Evolutionary conservation across 2,113 vertebrate species (phyloP).

Genomic region (Xyliphius kryptos): DNA sequence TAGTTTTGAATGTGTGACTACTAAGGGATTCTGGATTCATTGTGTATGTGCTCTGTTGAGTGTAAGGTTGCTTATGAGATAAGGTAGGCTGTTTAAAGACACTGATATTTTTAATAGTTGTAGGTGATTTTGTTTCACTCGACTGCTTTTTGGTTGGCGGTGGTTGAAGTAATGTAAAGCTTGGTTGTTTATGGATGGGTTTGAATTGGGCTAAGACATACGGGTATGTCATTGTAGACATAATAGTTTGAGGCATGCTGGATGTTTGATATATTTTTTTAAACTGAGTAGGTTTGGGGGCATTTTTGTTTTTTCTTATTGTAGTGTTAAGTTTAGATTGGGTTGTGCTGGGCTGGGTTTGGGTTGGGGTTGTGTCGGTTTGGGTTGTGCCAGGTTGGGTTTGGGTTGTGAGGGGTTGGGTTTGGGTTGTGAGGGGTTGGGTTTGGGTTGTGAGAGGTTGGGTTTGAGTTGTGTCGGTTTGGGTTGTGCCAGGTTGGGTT

Average conservation of each 20-base stretch:
- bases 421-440: background rate
- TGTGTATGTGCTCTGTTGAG: background rate
- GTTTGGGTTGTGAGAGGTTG: background rate
- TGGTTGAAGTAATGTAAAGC: background rate
- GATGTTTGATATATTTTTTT: background rate
- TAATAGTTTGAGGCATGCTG: background rate
- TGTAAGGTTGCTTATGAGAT: conserved; percentile 9
- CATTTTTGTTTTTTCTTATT: background rate
- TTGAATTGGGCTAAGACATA: background rate
- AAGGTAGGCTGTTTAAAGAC: background rate
- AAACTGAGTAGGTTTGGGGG: background rate
- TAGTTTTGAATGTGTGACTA: no score
- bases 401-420: background rate
- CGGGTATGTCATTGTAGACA: background rate
- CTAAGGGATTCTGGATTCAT: background rate
- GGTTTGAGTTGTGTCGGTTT: background rate
- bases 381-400: background rate
- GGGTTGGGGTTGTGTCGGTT: background rate
- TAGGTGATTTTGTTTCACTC: background rate
- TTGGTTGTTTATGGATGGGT: background rate
- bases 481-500: background rate
- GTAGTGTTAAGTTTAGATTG: background rate
- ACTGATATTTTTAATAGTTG: no score
- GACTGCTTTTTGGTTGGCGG: background rate
- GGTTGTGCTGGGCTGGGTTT: background rate